These are phyloP conservation scores for Monochamus alternatus DNA, from an alignment of 2,888 invertebrate genomes.

Conservation along the genomic window DNA sequence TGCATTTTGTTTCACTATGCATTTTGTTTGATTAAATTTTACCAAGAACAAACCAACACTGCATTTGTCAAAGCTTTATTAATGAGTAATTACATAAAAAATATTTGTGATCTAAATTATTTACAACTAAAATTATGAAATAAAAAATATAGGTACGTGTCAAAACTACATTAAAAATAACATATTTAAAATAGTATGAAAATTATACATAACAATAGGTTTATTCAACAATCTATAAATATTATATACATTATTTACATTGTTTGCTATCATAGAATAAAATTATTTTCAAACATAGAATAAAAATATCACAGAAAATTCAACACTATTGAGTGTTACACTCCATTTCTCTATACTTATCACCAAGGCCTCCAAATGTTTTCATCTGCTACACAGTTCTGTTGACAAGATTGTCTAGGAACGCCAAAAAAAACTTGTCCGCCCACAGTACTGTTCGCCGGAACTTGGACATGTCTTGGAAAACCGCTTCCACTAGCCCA, in stretches of 20 bases:
- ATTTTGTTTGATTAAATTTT: too few species aligned
- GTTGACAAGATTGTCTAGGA: background rate
- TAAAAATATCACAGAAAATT: constrained; percentile 11
- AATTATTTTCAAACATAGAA: background rate
- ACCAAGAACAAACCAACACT: too few species aligned
- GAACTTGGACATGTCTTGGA: background rate
- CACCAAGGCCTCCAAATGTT: constrained; percentile 7
- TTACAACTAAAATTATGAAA: too few species aligned
- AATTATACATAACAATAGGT: background rate
- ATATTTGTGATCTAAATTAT: too few species aligned
- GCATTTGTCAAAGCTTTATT: too few species aligned
- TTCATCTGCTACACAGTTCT: background rate
- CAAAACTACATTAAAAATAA: background rate
- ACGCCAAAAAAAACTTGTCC: constrained; percentile 2
- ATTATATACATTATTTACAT: background rate
- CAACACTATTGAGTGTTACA: background rate
- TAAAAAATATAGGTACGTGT: background rate
- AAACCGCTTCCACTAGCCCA: background rate
- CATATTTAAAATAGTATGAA: background rate
- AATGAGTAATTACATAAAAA: too few species aligned
- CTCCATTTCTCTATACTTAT: background rate
- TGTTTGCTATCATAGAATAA: background rate
- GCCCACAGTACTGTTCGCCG: background rate
- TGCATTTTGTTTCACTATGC: too few species aligned
- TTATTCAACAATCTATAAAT: background rate